These are phyloP conservation scores for Stenoptilia bipunctidactyla DNA, from an alignment of 2,888 invertebrate species.

Conservation along the genomic window DNA sequence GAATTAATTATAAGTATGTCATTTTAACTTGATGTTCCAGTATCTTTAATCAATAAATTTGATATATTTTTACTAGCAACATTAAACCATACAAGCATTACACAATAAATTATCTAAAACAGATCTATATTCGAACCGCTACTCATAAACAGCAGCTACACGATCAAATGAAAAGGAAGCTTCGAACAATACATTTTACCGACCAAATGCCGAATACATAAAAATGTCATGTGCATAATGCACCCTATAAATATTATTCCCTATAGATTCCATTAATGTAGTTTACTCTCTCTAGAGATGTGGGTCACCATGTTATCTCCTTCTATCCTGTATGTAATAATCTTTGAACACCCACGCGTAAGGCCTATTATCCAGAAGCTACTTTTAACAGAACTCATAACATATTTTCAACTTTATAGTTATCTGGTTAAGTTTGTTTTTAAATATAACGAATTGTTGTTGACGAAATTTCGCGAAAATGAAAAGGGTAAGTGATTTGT, in stretches of 20 bases:
- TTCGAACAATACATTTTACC: constrained; percentile 34
- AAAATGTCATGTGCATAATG: constrained; percentile 67
- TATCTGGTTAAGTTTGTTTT: neutral
- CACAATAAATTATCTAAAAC: too few relatives aligned
- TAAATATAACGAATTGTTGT: neutral
- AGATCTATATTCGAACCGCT: neutral
- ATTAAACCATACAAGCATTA: too few relatives aligned
- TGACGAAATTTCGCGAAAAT: constrained; percentile 16
- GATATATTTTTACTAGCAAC: too few relatives aligned
- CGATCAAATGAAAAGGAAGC: constrained; percentile 33
- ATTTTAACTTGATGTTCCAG: too few relatives aligned
- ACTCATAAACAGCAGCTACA: neutral
- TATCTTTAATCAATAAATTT: too few relatives aligned
- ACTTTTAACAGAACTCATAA: neutral
- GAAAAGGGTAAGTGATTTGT: constrained; percentile 39
- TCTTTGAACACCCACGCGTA: constrained; percentile 24
- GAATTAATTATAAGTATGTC: too few relatives aligned
- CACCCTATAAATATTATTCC: constrained; percentile 67
- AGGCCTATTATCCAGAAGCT: constrained; percentile 17
- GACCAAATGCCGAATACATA: constrained; percentile 59
- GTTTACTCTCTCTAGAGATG: constrained; percentile 59
- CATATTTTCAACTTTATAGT: constrained; percentile 7
- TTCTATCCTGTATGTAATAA: constrained; percentile 18
- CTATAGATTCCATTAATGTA: constrained; percentile 50
- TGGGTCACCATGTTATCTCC: constrained; percentile 58